These are phyloP conservation scores for Microctenopoma stevenorrisi DNA, from an alignment of 2,797 vertebrate species.

Conservation along the genomic window DNA sequence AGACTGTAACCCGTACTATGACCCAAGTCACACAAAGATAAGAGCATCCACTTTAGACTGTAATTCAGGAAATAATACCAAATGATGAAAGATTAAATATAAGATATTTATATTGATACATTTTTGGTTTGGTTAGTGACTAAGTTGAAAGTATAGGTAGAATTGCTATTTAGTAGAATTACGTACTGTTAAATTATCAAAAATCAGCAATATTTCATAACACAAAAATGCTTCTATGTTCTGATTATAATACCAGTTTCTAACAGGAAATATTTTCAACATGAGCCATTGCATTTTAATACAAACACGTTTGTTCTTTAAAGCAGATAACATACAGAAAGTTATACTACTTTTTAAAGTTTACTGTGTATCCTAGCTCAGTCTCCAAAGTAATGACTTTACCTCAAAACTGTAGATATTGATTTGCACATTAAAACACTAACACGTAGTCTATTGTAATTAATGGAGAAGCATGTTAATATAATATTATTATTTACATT, in stretches of 20 bases:
- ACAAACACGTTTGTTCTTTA: conserved; percentile 26
- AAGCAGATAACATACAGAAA: conserved; percentile 21
- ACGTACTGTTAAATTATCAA: neutral
- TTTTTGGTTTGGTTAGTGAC: neutral
- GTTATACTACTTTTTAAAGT: conserved; percentile 2
- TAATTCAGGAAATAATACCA: conserved; percentile 18
- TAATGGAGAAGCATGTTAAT: conserved; percentile 39
- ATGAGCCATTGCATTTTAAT: conserved; percentile 21
- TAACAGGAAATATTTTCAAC: conserved; percentile 3
- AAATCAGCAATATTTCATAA: conserved; percentile 21
- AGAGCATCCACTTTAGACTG: conserved; percentile 4
- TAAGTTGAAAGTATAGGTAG: neutral
- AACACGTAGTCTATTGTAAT: conserved; percentile 20
- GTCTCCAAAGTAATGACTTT: conserved; percentile 52
- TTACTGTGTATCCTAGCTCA: conserved; percentile 4
- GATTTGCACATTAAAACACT: conserved; percentile 51
- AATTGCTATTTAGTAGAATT: neutral
- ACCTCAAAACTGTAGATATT: conserved; percentile 43
- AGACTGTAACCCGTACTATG: neutral
- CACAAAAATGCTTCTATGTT: neutral
- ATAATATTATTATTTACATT: neutral
- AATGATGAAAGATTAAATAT: conserved; percentile 19
- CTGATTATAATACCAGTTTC: conserved; percentile 6
- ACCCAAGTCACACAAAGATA: conserved; percentile 7
- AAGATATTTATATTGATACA: neutral